Evolutionary conservation across 2,888 invertebrate species (phyloP), one percentile per base, ranked within the genome.

Genomic region (Drosophila tripunctata): DNA sequence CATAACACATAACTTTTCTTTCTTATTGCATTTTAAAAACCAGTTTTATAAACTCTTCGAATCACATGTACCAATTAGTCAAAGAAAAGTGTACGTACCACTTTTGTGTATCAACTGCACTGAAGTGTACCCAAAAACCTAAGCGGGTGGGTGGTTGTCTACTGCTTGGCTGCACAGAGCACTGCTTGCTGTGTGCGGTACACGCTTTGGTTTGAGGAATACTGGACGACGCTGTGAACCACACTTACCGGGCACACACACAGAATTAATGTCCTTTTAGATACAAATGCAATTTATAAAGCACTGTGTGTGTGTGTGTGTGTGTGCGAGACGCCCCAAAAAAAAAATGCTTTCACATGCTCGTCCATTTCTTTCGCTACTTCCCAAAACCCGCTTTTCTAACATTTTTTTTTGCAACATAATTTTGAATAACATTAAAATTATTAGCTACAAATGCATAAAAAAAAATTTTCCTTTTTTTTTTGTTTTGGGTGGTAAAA

Each of bases 341-440:
- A 75, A 41, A 78, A 81, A 75, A 75, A 63, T 75, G 72, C 71
- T 79, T 72, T 69, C 75, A 78, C 79, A 79, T 79, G 62, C 66
- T 65, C 48, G 36, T 12, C 44, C 33, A n/a, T 40, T 47, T 10
- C 38, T 14, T 12, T n/a, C 5, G 5, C 54, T 44, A 24, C 69
- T 43, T 47, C 70, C 47, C 55, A 36, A 33, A 17, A 67, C 54
- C 55, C 41, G 8, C 17, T 30, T 12, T 14, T 54, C 24, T 17
- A 30, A 17, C 54, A 15, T 60, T 43, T 61, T 63, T 76, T 77
- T 78, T 58, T 57, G 40, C 70, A 78, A 83, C 81, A 83, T 83
- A 83, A 81, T 81, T 81, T 83, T 81, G 80, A 89, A 89, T 89
- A 89, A 84, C 87, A 79, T 87, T 87, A 77, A 89, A 89, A 89